Evolutionary conservation across 2,113 vertebrate species (phyloP), one percentile per base, ranked within the genome.

Genomic region (Cercopithecus mona): DNA sequence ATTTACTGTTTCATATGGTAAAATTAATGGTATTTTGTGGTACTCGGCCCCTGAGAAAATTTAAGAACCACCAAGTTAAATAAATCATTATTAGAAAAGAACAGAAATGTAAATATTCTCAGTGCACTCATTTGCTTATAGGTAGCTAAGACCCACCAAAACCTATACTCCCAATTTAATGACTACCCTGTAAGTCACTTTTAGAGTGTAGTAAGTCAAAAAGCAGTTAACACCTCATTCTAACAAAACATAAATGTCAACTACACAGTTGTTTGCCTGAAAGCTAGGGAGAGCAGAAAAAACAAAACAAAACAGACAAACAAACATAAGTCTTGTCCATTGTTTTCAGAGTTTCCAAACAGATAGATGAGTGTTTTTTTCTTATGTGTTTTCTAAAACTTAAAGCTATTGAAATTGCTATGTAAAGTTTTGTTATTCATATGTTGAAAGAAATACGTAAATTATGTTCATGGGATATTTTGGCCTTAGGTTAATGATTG

Each of bases 1-100:
- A 61, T 50, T 64, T 94, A 48, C 52, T 92, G 14, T 92, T 89
- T 68, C 93, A 78, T 72, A 91, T 85, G n/a, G 10, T 90, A 72
- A 96, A 95, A 40, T 40, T 72, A 95, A 84, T 96, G 72, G 5
- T 61, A 88, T 86, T 95, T 96, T 94, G 38, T 93, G 45, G 64
- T 94, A 9, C 23, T 88, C 38, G 95, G 38, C 50, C 45, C 32
- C 76, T 84, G 35, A 94, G 50, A 40, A 96, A 95, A 90, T 72
- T 90, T 95, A 87, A 95, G 85, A 84, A 96, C 50, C 43, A 97
- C 40, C 17, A 92, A 92, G 27, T 97, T 93, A 93, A 96, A 93
- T 57, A 95, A 96, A 81, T 92, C 45, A 72, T 87, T 97, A 88
- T 87, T 97, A 86, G 48, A 81, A 94, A 92, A 38, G 45, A 97